phyloP scores from a whole-genome alignment of 2,888 invertebrate genomes.

The Carterocephalus palaemon region DNA sequence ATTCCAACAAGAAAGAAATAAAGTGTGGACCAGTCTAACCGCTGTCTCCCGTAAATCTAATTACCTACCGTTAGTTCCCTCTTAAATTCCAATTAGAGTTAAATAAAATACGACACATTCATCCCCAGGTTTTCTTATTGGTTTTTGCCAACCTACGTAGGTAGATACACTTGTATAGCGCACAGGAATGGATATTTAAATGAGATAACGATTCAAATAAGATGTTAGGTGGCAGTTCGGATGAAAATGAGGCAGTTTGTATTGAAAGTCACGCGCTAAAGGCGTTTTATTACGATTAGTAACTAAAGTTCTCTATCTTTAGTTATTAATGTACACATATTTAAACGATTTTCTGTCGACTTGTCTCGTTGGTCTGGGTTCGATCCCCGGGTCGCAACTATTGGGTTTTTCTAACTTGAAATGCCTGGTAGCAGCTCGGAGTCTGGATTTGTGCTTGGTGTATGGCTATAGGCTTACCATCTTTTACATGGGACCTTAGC shows the following conservation, averaged over 20 bases:
- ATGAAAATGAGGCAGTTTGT: conserved; percentile 69
- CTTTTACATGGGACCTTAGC: too few species aligned
- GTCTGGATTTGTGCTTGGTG: too few species aligned
- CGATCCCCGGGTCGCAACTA: too few species aligned
- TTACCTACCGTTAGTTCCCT: conserved; percentile 23
- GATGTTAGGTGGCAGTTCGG: conserved; percentile 68
- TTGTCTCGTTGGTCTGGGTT: too few species aligned
- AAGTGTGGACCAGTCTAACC: conserved; percentile 3
- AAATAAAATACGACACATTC: conserved; percentile 30
- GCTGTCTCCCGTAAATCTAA: conserved; percentile 21
- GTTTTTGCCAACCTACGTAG: conserved; percentile 39
- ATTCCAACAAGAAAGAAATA: conserved; percentile 17
- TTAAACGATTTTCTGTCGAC: too few species aligned
- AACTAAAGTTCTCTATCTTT: conserved; percentile 27
- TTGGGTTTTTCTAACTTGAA: too few species aligned
- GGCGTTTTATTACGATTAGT: conserved; percentile 36
- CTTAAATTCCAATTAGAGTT: conserved; percentile 42
- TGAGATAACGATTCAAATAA: conserved; percentile 59
- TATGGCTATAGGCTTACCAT: too few species aligned
- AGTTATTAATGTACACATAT: too few species aligned
- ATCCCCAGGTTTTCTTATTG: conserved; percentile 52
- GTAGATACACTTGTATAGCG: conserved; percentile 60
- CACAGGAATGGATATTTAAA: conserved; percentile 69
- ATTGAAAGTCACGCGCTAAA: conserved; percentile 64
- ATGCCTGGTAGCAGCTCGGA: too few species aligned